Evolutionary conservation across 2,113 vertebrate species (phyloP), one percentile per base, ranked within the genome.

Genomic region (Anhinga rufa): DNA sequence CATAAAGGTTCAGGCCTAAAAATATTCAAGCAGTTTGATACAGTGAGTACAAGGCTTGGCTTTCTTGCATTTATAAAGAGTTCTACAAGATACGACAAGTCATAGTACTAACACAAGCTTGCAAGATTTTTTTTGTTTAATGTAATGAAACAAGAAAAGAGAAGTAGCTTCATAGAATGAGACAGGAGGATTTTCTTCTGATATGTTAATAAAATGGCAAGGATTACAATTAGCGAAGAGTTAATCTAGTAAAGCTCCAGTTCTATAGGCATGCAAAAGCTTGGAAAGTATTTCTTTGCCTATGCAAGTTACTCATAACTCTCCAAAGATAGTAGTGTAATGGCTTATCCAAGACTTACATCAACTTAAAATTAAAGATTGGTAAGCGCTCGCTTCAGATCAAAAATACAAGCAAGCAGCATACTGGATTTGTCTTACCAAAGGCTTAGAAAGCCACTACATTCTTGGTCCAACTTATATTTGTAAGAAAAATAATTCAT

Each of bases 1-100:
- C 42, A 95, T 54, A 77, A 85, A 91, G 36, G 42, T 55, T 24
- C 24, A 80, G 57, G 49, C 55, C 93, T 81, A 95, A 97, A 97
- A 97, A 93, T 92, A 95, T 65, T 82, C 61, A 66, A 90, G 54
- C 3, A 9, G 72, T 81, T 90, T 92, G 86, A 86, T 75, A 86
- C 5, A 84, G 54, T 21, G 25, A 82, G 57, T 42, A 92, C 4
- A 10, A 88, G 36, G 54, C 46, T 86, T 92, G 61, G 68, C 71
- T 76, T 87, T 85, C 86, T 58, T 82, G 46, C 34, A 79, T 81
- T 95, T 82, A 44, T 55, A 55, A 82, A 25, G 31, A 21, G 13
- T 62, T 86, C n/a, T 66, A 42, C 22, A 92, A 82, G 44, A 78
- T n/a, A 70, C 1, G 9, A 58, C 31, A 95, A 62, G 5, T 22